Conservation (phyloP, 2,797 vertebrate genomes). For the Tympanoctomys barrerae region DNA sequence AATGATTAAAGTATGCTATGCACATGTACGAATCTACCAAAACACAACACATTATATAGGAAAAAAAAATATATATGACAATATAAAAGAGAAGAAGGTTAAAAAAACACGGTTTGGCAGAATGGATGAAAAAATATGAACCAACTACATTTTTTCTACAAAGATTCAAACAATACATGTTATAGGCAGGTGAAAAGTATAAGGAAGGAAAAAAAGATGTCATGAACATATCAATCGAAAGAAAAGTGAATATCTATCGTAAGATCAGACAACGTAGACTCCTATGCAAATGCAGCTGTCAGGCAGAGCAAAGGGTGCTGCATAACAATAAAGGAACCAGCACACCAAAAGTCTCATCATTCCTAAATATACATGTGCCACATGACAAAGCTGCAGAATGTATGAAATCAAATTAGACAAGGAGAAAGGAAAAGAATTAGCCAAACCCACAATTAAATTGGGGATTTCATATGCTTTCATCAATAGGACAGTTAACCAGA, state of each 20-base stretch:
- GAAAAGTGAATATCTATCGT: background rate
- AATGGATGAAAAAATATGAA: conserved; percentile 26
- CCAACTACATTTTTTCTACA: background rate
- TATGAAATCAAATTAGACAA: background rate
- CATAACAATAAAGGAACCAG: background rate
- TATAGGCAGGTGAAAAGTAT: background rate
- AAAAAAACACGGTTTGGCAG: background rate
- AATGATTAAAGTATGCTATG: background rate
- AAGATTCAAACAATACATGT: conserved; percentile 22
- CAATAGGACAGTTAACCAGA: background rate
- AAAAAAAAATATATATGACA: background rate
- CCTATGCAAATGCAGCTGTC: conserved; percentile 7
- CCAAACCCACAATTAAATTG: background rate
- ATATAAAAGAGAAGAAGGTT: background rate
- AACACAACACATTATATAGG: background rate
- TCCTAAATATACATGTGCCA: background rate
- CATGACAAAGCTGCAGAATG: background rate
- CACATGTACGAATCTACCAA: background rate
- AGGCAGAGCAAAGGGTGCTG: background rate
- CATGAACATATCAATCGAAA: background rate
- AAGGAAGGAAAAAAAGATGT: background rate
- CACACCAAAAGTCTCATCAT: background rate
- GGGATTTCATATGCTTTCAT: background rate
- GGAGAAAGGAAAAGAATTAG: background rate
- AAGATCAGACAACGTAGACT: background rate